phyloP scores from a whole-genome alignment of 2,797 vertebrate species.

The Margarornis squamiger region DNA sequence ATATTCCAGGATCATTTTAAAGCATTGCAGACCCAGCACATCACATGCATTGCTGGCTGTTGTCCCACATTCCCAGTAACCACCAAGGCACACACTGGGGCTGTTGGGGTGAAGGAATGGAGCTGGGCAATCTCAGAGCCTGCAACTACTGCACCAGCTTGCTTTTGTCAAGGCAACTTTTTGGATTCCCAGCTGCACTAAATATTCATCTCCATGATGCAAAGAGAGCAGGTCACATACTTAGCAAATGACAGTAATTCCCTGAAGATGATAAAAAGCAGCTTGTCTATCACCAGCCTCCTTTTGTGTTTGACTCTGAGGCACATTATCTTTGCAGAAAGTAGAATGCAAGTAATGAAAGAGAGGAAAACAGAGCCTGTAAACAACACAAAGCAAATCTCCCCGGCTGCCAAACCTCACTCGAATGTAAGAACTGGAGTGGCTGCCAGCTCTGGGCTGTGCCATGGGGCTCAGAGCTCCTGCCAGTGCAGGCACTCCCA shows the following conservation, averaged over 20 bases:
- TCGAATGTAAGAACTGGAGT: background rate
- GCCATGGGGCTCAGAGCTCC: background rate
- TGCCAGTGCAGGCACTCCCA: background rate
- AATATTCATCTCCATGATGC: background rate
- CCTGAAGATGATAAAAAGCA: slow-evolving; percentile 8
- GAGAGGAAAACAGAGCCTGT: background rate
- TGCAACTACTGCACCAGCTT: background rate
- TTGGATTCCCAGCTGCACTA: background rate
- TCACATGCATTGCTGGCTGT: background rate
- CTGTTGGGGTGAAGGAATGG: background rate
- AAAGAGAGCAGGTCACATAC: background rate
- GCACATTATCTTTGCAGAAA: background rate
- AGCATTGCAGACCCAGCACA: background rate
- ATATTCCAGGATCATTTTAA: background rate
- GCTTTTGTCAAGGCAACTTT: background rate
- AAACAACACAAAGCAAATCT: background rate
- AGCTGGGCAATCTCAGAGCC: background rate
- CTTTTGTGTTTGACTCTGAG: slow-evolving; percentile 12
- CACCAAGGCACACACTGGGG: background rate
- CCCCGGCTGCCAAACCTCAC: background rate
- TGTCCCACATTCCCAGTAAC: background rate
- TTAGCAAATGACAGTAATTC: slow-evolving; percentile 11
- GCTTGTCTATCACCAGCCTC: slow-evolving; percentile 15
- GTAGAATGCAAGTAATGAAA: background rate
- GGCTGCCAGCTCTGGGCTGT: background rate